Evolutionary conservation across 2,888 invertebrate species (phyloP), one percentile per base, ranked within the genome.

Genomic region (Drosophila kokeensis): DNA sequence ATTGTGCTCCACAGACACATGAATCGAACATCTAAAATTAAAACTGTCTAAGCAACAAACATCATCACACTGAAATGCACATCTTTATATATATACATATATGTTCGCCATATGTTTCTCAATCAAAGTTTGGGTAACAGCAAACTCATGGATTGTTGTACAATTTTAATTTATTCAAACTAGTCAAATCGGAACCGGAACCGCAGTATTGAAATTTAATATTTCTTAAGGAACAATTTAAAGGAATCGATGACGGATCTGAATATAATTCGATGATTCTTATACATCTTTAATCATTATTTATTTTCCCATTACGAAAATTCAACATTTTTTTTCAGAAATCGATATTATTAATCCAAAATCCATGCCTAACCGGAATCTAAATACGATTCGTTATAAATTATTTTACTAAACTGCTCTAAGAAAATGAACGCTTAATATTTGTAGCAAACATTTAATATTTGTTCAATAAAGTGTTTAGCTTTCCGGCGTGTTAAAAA

Each of bases 11-110:
- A 45, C 45, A 45, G 7, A 45, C 21, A 24, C 27, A 50, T 50
- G 50, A 50, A 50, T 64, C 45, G 30, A 64, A 13, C 42, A 53
- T 42, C 34, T 54, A 71, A 53, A 72, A 72, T 72, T 64, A 71
- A 45, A 71, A 18, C 29, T 40, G 8, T 11, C 13, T 10, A 13
- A 48, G 42, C 52, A 52, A 2, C 11, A 48, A 45, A 27, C 11
- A 32, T 21, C 27, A 34, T 4, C 36, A 13, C 55, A 18, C 18
- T n/a, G 38, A 48, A 60, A 62, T 7, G 24, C 38, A 45, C 21
- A 7, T 24, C 2, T 24, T 24, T 45, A 21, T 45, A 21, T 24
- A 15, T 38, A 24, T 3, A 32, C 10, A 32, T 4, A 15, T 49
- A 7, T 27, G 30, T 62, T 62, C 29, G 36, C n/a, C 40, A 40